These are phyloP conservation scores for Lasaia peninsularis DNA, from an alignment of 1,140 invertebrate genomes.

Conservation along the genomic window DNA sequence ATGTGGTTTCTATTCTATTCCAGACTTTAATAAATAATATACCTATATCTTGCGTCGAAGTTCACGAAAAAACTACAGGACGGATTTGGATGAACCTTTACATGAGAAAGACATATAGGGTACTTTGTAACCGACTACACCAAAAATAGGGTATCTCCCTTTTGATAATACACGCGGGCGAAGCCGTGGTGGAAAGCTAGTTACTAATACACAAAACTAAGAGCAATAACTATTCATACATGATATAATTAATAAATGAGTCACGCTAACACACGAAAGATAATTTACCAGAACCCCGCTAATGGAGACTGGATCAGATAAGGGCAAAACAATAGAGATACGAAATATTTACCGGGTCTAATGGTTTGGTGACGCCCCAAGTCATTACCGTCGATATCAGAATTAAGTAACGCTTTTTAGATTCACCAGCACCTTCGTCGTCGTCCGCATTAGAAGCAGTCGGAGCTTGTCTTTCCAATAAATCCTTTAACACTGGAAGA, in stretches of 20 bases:
- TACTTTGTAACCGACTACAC: too few relatives aligned
- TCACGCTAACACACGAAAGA: background rate
- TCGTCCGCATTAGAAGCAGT: constrained; percentile 25
- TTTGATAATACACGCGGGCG: too few relatives aligned
- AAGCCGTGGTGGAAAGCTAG: too few relatives aligned
- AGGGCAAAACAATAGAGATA: background rate
- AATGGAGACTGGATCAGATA: constrained; percentile 1
- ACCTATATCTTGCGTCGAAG: too few relatives aligned
- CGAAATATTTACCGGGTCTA: constrained; percentile 64
- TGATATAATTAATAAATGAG: background rate
- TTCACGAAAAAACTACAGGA: too few relatives aligned
- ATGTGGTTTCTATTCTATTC: too few relatives aligned
- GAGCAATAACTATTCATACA: too few relatives aligned
- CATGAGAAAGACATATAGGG: too few relatives aligned
- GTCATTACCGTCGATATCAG: constrained; percentile 81
- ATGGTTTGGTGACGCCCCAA: constrained; percentile 79
- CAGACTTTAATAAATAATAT: too few relatives aligned
- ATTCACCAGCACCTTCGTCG: constrained; percentile 29
- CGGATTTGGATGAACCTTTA: too few relatives aligned
- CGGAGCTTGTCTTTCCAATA: constrained; percentile 42
- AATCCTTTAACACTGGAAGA: constrained; percentile 50
- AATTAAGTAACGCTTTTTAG: constrained; percentile 71
- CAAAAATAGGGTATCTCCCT: too few relatives aligned
- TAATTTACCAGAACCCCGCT: background rate
- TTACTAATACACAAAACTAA: too few relatives aligned